These are phyloP conservation scores for Drosophila tsacasi DNA, from an alignment of 1,140 invertebrate genomes.

Conservation along the genomic window DNA sequence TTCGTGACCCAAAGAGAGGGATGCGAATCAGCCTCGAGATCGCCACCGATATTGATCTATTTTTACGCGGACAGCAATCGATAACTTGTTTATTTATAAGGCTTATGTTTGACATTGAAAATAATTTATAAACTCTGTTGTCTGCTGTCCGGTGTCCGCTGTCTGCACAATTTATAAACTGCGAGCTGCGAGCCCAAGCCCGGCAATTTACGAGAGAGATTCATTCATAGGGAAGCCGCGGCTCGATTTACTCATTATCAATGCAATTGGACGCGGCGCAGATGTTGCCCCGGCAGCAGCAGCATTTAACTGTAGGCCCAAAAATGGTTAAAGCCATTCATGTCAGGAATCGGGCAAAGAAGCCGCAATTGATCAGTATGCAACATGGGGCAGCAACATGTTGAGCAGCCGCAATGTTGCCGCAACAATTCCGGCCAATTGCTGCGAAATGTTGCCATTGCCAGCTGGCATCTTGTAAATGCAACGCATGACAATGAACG, in stretches of 20 bases:
- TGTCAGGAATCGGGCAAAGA: slow-evolving; percentile 61
- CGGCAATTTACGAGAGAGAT: slow-evolving; percentile 44
- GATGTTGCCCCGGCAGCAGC: slow-evolving; percentile 70
- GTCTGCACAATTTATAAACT: slow-evolving; percentile 74
- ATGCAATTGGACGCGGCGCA: slow-evolving; percentile 74
- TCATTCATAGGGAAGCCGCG: slow-evolving; percentile 71
- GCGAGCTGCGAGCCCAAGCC: background rate
- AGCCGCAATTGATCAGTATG: slow-evolving; percentile 81
- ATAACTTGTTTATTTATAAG: slow-evolving; percentile 79
- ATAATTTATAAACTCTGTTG: slow-evolving; percentile 76
- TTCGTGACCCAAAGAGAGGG: slow-evolving; percentile 50
- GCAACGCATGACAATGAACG: slow-evolving; percentile 83
- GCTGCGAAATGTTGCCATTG: slow-evolving; percentile 64
- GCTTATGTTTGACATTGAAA: slow-evolving; percentile 80
- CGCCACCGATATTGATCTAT: slow-evolving; percentile 44
- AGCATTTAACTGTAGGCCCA: slow-evolving; percentile 81
- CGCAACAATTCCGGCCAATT: slow-evolving; percentile 77
- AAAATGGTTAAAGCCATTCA: slow-evolving; percentile 83
- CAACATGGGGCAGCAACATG: slow-evolving; percentile 71
- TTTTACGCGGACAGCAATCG: slow-evolving; percentile 39
- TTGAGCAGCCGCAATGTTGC: slow-evolving; percentile 81
- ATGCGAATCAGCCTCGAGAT: slow-evolving; percentile 35
- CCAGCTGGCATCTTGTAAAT: slow-evolving; percentile 83
- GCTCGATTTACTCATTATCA: slow-evolving; percentile 65
- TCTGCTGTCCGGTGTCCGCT: slow-evolving; percentile 22